Evolutionary conservation across 2,888 invertebrate species (phyloP).

Genomic region (Drosophila nigricruria): DNA sequence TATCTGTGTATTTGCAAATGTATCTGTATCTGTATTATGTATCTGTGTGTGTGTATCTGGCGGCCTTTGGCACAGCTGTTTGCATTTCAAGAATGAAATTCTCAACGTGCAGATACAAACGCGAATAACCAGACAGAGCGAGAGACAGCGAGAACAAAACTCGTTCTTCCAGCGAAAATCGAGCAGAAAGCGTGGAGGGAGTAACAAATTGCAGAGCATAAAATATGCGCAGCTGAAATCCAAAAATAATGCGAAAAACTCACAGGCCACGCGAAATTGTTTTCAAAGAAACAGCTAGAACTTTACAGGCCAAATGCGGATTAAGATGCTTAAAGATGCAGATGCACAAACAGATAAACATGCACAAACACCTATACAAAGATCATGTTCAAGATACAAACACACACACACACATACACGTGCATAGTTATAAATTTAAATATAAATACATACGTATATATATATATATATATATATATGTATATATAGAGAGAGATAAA

Average conservation of each 20-base stretch:
- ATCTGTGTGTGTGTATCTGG: conserved; percentile 14
- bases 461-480: conserved; percentile 5
- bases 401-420: neutral
- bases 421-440: too few relatives aligned
- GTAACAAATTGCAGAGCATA: conserved; percentile 58
- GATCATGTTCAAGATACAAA: neutral
- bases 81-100: conserved; percentile 78
- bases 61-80: conserved; percentile 70
- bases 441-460: conserved; percentile 11
- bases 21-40: conserved; percentile 26
- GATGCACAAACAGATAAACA: neutral
- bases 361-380: neutral
- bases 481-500: neutral
- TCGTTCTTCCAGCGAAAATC: conserved; percentile 65
- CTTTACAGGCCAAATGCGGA: conserved; percentile 17
- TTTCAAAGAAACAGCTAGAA: conserved; percentile 14
- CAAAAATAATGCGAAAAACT: conserved; percentile 40
- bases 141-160: conserved; percentile 46
- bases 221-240: conserved; percentile 64
- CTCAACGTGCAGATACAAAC: conserved; percentile 49
- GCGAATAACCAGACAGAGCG: conserved; percentile 10
- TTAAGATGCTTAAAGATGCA: conserved; percentile 16
- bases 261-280: conserved; percentile 23
- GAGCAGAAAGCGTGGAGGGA: conserved; percentile 61
- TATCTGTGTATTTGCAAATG: conserved; percentile 7